These are phyloP conservation scores for Grammomys dolichurus DNA, from an alignment of 2,113 vertebrate species.

Conservation along the genomic window DNA sequence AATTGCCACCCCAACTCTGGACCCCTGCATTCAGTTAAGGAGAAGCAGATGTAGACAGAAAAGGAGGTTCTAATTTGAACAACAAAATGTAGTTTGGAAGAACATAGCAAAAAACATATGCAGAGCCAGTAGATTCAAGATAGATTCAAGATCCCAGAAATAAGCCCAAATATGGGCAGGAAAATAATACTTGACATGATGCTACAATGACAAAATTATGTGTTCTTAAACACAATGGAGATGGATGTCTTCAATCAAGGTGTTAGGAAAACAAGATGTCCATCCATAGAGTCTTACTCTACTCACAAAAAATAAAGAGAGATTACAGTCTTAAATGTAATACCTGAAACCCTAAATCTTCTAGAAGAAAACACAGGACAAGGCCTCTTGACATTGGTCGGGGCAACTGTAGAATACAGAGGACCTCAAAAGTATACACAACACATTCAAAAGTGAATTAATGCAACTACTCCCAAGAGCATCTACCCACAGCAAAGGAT, in stretches of 20 bases:
- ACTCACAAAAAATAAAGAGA: neutral
- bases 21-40: constrained; percentile 56
- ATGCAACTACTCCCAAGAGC: neutral
- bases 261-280: neutral
- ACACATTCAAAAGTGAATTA: neutral
- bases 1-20: constrained; percentile 31
- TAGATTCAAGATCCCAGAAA: constrained; percentile 20
- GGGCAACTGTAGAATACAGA: neutral
- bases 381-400: neutral
- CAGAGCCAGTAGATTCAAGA: neutral
- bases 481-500: neutral
- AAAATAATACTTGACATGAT: neutral
- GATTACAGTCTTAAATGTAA: neutral
- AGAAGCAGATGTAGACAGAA: constrained; percentile 70
- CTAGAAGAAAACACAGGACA: neutral
- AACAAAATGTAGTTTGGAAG: constrained; percentile 66
- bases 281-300: neutral
- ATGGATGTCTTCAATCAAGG: neutral
- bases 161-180: neutral
- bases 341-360: neutral
- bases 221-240: neutral
- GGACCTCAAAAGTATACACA: neutral
- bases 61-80: constrained; percentile 54
- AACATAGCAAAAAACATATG: constrained; percentile 37
- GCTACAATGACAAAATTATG: neutral